Conservation (phyloP, 1,140 invertebrate genomes). For the Drosophila tsacasi region DNA sequence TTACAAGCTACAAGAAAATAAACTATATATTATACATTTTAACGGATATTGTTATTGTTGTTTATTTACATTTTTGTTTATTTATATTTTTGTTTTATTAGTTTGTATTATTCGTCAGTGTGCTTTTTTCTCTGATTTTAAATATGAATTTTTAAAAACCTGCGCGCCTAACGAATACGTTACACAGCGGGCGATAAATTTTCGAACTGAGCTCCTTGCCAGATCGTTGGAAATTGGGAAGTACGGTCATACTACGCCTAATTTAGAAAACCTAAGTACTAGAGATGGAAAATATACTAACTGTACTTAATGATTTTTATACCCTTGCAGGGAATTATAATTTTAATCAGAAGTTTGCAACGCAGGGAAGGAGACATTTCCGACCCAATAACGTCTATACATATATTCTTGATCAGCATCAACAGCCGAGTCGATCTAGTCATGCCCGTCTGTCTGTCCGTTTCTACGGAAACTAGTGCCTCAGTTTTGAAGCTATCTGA, state of each 20-base stretch:
- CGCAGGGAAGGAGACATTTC: too few relatives aligned
- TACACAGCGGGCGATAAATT: background rate
- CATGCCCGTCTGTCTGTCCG: too few relatives aligned
- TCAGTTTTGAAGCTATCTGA: too few relatives aligned
- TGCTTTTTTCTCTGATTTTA: background rate
- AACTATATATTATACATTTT: background rate
- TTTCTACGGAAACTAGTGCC: too few relatives aligned
- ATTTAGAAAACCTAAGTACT: background rate
- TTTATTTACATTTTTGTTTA: background rate
- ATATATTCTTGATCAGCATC: too few relatives aligned
- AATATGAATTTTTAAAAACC: too few relatives aligned
- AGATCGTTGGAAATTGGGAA: background rate
- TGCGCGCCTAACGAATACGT: background rate
- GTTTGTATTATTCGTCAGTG: too few relatives aligned
- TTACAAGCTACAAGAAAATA: background rate
- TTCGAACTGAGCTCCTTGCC: conserved; percentile 11
- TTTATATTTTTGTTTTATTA: background rate
- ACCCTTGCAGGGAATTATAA: too few relatives aligned
- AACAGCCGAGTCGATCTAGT: too few relatives aligned
- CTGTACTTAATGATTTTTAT: background rate
- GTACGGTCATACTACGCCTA: background rate
- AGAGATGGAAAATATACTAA: background rate
- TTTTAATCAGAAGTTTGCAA: too few relatives aligned
- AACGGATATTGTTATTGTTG: background rate
- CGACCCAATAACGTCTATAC: too few relatives aligned